A percentile compares a stretch with the other conserved stretches of the same genome.
Evolutionary conservation across 1,140 invertebrate genomes (phyloP).

Genomic region (Melipona quadrifasciata): DNA sequence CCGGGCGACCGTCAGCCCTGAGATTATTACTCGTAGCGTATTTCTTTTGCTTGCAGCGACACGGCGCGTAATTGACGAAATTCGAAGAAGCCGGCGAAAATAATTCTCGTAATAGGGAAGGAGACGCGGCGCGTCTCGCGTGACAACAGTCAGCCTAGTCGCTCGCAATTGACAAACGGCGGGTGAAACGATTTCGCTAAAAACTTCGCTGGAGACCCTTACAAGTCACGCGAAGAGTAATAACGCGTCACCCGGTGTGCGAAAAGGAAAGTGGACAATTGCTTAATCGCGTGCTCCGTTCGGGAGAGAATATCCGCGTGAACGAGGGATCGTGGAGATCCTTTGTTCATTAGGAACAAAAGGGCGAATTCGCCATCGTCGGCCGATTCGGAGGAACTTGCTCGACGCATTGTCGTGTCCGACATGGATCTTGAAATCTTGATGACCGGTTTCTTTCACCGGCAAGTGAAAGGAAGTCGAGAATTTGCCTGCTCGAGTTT

Average conservation of each 20-base stretch:
- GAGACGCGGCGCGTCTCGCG: constrained; percentile 28
- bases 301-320: not conserved
- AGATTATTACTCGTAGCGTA: constrained; percentile 52
- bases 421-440: not conserved
- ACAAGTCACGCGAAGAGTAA: constrained; percentile 13
- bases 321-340: not conserved
- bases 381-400: not conserved
- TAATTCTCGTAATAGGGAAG: constrained; percentile 24
- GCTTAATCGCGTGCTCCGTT: constrained; percentile 26
- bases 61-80: constrained; percentile 41
- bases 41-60: constrained; percentile 7
- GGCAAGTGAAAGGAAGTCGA: not conserved
- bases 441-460: not conserved
- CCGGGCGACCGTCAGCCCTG: not conserved
- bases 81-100: constrained; percentile 49
- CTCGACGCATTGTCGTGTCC: not conserved
- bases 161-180: not conserved
- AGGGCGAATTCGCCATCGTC: not conserved
- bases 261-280: constrained; percentile 3
- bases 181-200: not conserved
- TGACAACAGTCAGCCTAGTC: constrained; percentile 32
- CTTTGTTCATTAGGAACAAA: constrained; percentile 21
- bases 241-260: not conserved
- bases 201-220: not conserved
- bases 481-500: not conserved